Percentiles rank a stretch among this genome's conserved stretches.
These are phyloP conservation scores for Dryadula phaetusa DNA, from an alignment of 2,888 invertebrate species.

Conservation along the genomic window DNA sequence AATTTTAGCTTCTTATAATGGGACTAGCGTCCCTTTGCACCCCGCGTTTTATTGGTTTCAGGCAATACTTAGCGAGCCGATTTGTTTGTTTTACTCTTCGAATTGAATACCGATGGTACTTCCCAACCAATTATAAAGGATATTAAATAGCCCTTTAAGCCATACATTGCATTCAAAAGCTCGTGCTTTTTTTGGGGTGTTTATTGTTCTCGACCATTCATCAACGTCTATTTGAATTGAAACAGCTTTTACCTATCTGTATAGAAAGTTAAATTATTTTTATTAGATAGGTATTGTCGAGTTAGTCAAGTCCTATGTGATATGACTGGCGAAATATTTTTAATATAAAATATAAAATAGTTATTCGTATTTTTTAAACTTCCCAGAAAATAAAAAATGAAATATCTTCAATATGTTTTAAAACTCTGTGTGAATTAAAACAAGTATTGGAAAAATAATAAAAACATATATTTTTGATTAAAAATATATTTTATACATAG, in stretches of 20 bases:
- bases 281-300: too few species aligned
- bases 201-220: slow-evolving; percentile 10
- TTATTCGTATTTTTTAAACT: background rate
- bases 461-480: background rate
- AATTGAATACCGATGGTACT: slow-evolving; percentile 55
- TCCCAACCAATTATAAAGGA: slow-evolving; percentile 41
- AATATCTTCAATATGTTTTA: background rate
- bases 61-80: slow-evolving; percentile 60
- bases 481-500: background rate
- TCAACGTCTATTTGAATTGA: slow-evolving; percentile 12
- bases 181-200: slow-evolving; percentile 1
- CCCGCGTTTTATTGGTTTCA: slow-evolving; percentile 66
- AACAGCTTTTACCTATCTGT: background rate
- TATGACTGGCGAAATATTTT: too few species aligned
- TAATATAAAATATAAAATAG: too few species aligned
- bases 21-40: slow-evolving; percentile 56
- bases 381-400: background rate
- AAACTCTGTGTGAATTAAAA: background rate
- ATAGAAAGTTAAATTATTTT: background rate
- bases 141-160: slow-evolving; percentile 37
- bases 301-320: too few species aligned
- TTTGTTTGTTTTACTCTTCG: slow-evolving; percentile 68
- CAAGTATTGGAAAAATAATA: background rate
- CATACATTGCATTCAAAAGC: slow-evolving; percentile 30
- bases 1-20: slow-evolving; percentile 76